Evolutionary conservation across 1,140 invertebrate species (phyloP).

Genomic region (Drosophila gunungcola): DNA sequence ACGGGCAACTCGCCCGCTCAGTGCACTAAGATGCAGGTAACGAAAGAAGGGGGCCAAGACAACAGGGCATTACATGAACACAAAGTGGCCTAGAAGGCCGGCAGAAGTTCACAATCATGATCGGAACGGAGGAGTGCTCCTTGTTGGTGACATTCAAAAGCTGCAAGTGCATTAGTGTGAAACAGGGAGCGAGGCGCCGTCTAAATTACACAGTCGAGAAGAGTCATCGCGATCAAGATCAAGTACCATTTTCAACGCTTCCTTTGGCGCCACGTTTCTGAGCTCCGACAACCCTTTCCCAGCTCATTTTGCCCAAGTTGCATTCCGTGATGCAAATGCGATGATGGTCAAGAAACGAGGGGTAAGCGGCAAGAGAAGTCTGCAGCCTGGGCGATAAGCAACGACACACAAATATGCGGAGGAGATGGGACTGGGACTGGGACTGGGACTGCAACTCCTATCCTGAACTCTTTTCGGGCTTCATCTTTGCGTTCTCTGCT

Average conservation of each 20-base stretch:
- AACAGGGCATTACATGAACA: constrained; percentile 32
- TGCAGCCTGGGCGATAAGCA: constrained; percentile 64
- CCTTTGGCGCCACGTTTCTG: constrained; percentile 80
- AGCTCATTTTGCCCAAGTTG: constrained; percentile 49
- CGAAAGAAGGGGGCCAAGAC: constrained; percentile 17
- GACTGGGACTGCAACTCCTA: constrained; percentile 23
- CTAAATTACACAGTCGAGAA: constrained; percentile 72
- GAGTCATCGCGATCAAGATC: constrained; percentile 69
- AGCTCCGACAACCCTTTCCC: constrained; percentile 50
- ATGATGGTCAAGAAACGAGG: not conserved
- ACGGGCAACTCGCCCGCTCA: constrained; percentile 42
- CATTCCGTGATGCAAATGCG: constrained; percentile 61
- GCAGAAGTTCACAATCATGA: constrained; percentile 7
- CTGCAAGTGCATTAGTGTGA: constrained; percentile 83
- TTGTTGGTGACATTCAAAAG: constrained; percentile 79
- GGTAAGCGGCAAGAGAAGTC: constrained; percentile 49
- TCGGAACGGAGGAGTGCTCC: constrained; percentile 18
- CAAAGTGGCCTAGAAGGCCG: constrained; percentile 49
- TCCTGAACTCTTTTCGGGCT: constrained; percentile 68
- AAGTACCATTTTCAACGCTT: constrained; percentile 81
- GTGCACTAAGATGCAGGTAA: constrained; percentile 22
- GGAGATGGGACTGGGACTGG: constrained; percentile 26
- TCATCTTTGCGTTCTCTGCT: constrained; percentile 36
- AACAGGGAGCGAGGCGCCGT: constrained; percentile 81
- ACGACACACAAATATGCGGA: constrained; percentile 63